Conservation (phyloP, 1,140 invertebrate species). For the Hydropsyche tenuis region DNA sequence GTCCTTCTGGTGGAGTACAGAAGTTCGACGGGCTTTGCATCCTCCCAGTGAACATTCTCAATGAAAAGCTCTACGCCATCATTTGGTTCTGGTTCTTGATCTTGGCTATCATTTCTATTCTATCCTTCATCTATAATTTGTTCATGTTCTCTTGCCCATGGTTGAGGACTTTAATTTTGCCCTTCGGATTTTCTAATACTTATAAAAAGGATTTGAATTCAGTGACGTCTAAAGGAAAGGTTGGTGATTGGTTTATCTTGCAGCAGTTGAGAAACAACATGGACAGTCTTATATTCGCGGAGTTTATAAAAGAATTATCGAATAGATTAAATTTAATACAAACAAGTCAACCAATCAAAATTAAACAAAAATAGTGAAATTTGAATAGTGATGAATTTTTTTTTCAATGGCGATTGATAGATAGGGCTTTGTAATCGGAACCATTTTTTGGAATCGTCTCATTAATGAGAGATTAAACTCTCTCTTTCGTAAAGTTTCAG, state of each 20-base stretch:
- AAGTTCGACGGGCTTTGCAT: constrained; percentile 91
- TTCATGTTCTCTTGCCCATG: not conserved
- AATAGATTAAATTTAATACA: too few species aligned
- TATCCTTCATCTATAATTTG: constrained; percentile 77
- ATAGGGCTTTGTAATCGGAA: too few species aligned
- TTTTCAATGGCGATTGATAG: too few species aligned
- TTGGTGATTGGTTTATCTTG: constrained; percentile 22
- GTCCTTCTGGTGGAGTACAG: constrained; percentile 86
- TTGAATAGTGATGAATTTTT: too few species aligned
- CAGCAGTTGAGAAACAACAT: constrained; percentile 23
- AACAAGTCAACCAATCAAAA: too few species aligned
- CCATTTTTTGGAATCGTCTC: too few species aligned
- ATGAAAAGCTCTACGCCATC: constrained; percentile 92
- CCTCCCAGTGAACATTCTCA: constrained; percentile 85
- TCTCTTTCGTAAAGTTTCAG: too few species aligned
- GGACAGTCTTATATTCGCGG: constrained; percentile 43
- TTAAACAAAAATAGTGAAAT: too few species aligned
- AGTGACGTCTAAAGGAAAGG: not conserved
- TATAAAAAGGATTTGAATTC: not conserved
- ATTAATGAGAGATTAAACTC: too few species aligned
- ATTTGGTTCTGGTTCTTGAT: constrained; percentile 90
- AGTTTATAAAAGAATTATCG: constrained; percentile 44
- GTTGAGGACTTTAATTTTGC: not conserved
- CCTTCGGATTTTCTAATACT: not conserved
- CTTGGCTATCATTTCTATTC: constrained; percentile 73